These are phyloP conservation scores for Oscheius sp. DNA, from an alignment of 1,140 invertebrate species.

Conservation along the genomic window DNA sequence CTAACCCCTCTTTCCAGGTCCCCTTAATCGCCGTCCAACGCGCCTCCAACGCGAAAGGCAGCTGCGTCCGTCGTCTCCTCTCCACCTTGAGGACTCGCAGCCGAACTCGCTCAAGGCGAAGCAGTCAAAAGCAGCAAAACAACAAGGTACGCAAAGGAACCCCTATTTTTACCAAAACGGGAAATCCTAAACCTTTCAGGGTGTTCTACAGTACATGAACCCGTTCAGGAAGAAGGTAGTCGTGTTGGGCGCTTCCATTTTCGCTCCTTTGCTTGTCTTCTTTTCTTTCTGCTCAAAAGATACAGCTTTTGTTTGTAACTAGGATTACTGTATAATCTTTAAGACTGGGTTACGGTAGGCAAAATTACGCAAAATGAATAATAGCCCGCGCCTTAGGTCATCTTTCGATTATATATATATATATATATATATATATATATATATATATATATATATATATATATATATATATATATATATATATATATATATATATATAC, in stretches of 20 bases:
- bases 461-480: too few relatives aligned
- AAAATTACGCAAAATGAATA: too few relatives aligned
- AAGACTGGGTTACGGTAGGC: too few relatives aligned
- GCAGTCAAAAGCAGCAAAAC: conserved; percentile 4
- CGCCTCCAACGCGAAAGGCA: conserved; percentile 3
- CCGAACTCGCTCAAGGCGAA: conserved; percentile 14
- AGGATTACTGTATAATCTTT: neutral
- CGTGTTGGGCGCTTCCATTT: conserved; percentile 16
- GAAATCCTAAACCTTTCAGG: conserved; percentile 1
- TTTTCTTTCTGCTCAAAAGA: neutral
- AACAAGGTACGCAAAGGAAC: conserved; percentile 16
- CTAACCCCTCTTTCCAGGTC: neutral
- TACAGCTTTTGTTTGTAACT: neutral
- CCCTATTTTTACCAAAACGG: neutral
- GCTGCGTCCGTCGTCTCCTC: conserved; percentile 18
- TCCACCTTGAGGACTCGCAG: conserved; percentile 19
- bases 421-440: too few relatives aligned
- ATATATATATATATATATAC: too few relatives aligned
- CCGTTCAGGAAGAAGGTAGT: conserved; percentile 5
- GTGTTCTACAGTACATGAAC: conserved; percentile 11
- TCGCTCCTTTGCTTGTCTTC: neutral
- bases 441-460: too few relatives aligned
- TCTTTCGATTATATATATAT: too few relatives aligned
- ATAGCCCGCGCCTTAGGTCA: too few relatives aligned
- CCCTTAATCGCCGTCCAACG: conserved; percentile 25